These are phyloP conservation scores for Aculops lycopersici DNA, from an alignment of 1,140 invertebrate genomes.

Conservation along the genomic window DNA sequence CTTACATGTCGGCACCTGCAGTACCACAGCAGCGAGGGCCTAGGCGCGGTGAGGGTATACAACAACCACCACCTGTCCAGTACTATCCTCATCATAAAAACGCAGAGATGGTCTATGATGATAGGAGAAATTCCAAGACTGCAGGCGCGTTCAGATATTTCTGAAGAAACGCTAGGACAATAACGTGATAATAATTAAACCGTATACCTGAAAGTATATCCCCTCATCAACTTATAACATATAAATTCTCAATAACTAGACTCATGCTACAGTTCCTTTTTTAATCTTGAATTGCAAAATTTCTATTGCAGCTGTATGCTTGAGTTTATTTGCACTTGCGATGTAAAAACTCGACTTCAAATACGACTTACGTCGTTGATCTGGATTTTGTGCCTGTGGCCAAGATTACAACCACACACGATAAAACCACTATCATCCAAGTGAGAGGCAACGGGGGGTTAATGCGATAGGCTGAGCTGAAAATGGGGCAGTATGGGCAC, in stretches of 20 bases:
- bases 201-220: neutral
- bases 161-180: neutral
- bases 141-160: neutral
- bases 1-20: too few species aligned
- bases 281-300: too few species aligned
- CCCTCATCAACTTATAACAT: neutral
- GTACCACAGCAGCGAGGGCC: neutral
- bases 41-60: neutral
- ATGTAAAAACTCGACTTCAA: too few species aligned
- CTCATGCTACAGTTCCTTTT: too few species aligned
- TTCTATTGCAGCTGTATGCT: too few species aligned
- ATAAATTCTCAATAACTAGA: neutral
- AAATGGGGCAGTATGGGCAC: conserved; percentile 79
- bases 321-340: too few species aligned
- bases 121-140: neutral
- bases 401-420: too few species aligned
- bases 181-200: neutral
- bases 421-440: too few species aligned
- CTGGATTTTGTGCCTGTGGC: too few species aligned
- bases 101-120: neutral
- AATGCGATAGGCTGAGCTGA: conserved; percentile 28
- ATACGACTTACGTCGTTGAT: too few species aligned
- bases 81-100: neutral
- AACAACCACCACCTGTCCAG: neutral
- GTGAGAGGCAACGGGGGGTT: too few species aligned